Evolutionary conservation across 23 tunicate genomes (phyloP).

Genomic region (Halocynthia aurantium): DNA sequence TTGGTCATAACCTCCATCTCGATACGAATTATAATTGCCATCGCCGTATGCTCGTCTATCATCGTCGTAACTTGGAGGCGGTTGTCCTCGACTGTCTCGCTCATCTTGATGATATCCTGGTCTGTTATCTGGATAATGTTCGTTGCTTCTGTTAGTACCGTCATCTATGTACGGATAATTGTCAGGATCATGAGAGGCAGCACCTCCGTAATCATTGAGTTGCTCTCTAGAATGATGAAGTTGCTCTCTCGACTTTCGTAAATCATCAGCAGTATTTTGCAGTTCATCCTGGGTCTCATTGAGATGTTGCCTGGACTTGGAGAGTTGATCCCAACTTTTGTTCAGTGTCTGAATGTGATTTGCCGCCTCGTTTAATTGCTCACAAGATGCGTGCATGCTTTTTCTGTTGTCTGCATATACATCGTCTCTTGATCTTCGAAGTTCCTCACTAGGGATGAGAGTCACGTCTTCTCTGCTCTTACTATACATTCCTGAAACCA

Average conservation of each 20-base stretch:
- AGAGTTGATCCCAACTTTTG: slow-evolving; percentile 82
- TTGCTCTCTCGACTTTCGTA: slow-evolving; percentile 22
- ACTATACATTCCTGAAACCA: slow-evolving; percentile 36
- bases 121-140: background rate
- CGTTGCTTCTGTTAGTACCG: slow-evolving; percentile 22
- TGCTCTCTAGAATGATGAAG: slow-evolving; percentile 11
- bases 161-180: slow-evolving; percentile 90
- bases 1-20: no score
- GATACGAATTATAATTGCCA: no score
- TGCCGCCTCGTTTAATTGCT: slow-evolving; percentile 74
- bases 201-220: slow-evolving; percentile 1
- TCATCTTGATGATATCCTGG: no score
- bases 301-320: slow-evolving; percentile 59
- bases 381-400: slow-evolving; percentile 47
- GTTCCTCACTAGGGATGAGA: slow-evolving; percentile 31
- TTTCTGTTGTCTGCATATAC: slow-evolving; percentile 41
- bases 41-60: no score
- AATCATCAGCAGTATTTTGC: background rate
- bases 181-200: slow-evolving; percentile 17
- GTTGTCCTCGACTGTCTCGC: no score
- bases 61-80: no score
- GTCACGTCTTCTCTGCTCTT: slow-evolving; percentile 23
- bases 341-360: slow-evolving; percentile 72
- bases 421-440: slow-evolving; percentile 34
- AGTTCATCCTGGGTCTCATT: slow-evolving; percentile 74